Evolutionary conservation across 2,888 invertebrate species (phyloP).

Genomic region (Mythimna albipuncta): DNA sequence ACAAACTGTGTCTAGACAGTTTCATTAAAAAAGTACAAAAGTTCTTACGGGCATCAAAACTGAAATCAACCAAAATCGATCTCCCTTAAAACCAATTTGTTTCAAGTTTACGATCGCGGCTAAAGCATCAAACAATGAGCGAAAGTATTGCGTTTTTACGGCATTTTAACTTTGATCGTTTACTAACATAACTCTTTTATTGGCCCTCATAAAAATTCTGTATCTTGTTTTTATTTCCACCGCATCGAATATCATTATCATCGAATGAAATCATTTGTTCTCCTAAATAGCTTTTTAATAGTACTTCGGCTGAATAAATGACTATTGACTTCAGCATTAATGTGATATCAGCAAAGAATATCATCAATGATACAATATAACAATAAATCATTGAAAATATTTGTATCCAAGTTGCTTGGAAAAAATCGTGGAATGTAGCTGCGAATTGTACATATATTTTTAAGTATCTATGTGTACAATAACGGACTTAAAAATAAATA

Average conservation of each 20-base stretch:
- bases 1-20: conserved; percentile 39
- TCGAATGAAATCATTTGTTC: conserved; percentile 55
- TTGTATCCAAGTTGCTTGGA: too few species aligned
- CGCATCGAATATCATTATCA: conserved; percentile 56
- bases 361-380: background rate
- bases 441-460: too few species aligned
- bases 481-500: too few species aligned
- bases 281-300: conserved; percentile 48
- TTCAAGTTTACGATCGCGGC: conserved; percentile 83
- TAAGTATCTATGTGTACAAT: too few species aligned
- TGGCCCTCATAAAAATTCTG: conserved; percentile 64
- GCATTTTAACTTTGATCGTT: conserved; percentile 84
- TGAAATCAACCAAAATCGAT: conserved; percentile 55
- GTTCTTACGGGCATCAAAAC: conserved; percentile 19
- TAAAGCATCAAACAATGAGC: conserved; percentile 84
- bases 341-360: conserved; percentile 19
- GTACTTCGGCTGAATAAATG: conserved; percentile 30
- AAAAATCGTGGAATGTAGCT: too few species aligned
- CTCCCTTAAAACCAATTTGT: conserved; percentile 86
- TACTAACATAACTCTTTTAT: conserved; percentile 82
- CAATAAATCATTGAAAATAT: background rate
- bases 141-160: conserved; percentile 84
- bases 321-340: conserved; percentile 24
- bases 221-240: conserved; percentile 55
- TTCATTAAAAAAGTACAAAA: conserved; percentile 16